Conservation (phyloP, 2,113 vertebrate species). For the Nothobranchius furzeri region DNA sequence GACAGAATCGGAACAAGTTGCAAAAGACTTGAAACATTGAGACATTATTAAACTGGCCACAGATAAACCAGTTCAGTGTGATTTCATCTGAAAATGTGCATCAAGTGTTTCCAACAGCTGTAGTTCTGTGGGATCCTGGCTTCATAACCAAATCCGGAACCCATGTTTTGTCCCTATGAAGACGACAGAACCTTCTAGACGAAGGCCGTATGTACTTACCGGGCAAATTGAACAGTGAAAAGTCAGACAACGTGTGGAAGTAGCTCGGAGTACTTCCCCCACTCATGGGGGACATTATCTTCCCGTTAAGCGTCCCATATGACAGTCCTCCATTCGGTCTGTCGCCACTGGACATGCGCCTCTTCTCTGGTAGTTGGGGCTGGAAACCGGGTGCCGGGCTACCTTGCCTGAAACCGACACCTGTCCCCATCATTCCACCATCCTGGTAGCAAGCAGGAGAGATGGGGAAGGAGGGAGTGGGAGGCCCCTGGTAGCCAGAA, state of each 20-base stretch:
- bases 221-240: constrained; percentile 92
- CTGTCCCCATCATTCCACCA: constrained; percentile 58
- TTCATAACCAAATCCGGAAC: too few species aligned
- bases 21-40: too few species aligned
- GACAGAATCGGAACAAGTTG: too few species aligned
- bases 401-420: constrained; percentile 82
- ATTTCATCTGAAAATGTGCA: too few species aligned
- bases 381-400: constrained; percentile 78
- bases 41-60: too few species aligned
- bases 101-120: too few species aligned
- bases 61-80: too few species aligned
- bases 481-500: constrained; percentile 91
- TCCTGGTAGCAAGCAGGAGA: constrained; percentile 87
- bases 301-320: constrained; percentile 91
- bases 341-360: constrained; percentile 90
- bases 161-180: too few species aligned
- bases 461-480: constrained; percentile 91
- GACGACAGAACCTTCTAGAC: too few species aligned
- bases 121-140: too few species aligned
- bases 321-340: constrained; percentile 85
- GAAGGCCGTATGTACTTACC: constrained; percentile 74
- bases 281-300: constrained; percentile 83
- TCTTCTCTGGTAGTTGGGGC: constrained; percentile 90
- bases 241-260: constrained; percentile 93
- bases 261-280: constrained; percentile 81